Evolutionary conservation across 2,113 vertebrate species (phyloP), one percentile per base, ranked within the genome.

Genomic region (Proteles cristata): DNA sequence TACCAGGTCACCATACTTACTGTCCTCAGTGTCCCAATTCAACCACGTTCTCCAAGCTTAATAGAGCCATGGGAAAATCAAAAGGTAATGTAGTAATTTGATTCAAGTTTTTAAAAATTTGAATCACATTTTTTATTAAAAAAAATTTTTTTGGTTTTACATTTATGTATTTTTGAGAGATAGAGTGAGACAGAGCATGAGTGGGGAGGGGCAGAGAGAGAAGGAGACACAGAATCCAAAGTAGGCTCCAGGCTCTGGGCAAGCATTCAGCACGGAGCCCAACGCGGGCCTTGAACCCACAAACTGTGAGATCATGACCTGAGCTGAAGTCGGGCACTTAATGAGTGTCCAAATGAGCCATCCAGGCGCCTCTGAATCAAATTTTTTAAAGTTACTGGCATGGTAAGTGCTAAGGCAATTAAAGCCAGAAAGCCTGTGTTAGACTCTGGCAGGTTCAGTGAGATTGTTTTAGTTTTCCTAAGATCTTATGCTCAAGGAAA

Each of bases 1-100:
- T 93, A 97, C 83, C 66, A 85, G 95, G 97, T 91, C 92, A 97
- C 85, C 91, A 7, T 10, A 80, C 55, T 97, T 91, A 96, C 88
- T 48, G 11, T 71, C 84, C 50, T 98, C 96, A 97, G 92, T 71
- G 31, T 82, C 65, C 68, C 96, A 90, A 97, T 97, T 43, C 93
- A 73, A 45, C 61, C 82, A 7, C 9, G 45, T 31, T 95, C 96
- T 77, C 63, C 25, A 66, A 9, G 88, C 85, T 87, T 90, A 94
- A 68, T 79, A 88, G 16, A 35, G 1, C 8, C 4, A 12, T 23
- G 71, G 43, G 90, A 86, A 94, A 88, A 77, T 61, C 76, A 65
- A 96, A 98, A 79, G 92, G 74, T n/a, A 92, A 76, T n/a, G 45
- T 74, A 19, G 2, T 45, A 94, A 61, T 23, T 15, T 85, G 81